These are phyloP conservation scores for Myiozetetes cayanensis DNA, from an alignment of 2,113 vertebrate species.

Conservation along the genomic window DNA sequence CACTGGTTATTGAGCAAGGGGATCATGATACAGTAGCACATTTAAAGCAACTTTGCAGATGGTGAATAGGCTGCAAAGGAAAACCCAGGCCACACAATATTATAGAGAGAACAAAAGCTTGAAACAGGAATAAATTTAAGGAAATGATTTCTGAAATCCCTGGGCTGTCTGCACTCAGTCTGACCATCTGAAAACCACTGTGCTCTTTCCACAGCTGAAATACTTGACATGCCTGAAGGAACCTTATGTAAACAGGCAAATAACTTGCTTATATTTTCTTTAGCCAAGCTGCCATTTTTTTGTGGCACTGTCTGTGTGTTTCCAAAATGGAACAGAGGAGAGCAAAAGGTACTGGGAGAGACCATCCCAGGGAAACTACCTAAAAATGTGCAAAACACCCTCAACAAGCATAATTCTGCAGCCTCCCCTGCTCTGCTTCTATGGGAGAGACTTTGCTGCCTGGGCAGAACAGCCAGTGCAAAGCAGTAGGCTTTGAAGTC, in stretches of 20 bases:
- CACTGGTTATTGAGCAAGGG: not conserved
- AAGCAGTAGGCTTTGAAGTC: not conserved
- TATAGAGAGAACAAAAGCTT: not conserved
- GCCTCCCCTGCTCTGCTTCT: not conserved
- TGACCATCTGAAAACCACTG: not conserved
- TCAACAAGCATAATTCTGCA: fast-evolving
- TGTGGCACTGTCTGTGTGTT: not conserved
- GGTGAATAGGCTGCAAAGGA: not conserved
- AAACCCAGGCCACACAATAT: not conserved
- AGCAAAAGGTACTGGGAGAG: not conserved
- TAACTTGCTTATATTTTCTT: not conserved
- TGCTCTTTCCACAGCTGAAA: not conserved
- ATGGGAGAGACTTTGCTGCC: not conserved
- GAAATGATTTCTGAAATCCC: conserved; percentile 26
- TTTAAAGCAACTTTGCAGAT: conserved; percentile 7
- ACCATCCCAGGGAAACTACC: not conserved
- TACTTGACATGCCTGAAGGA: not conserved
- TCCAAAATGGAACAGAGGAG: not conserved
- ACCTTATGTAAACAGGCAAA: not conserved
- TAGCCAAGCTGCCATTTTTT: not conserved
- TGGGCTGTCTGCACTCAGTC: not conserved
- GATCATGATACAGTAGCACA: not conserved
- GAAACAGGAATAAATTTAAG: not conserved
- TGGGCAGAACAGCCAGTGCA: not conserved
- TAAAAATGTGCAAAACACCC: not conserved